Evolutionary conservation across 2,113 vertebrate genomes (phyloP).

Genomic region (Holacanthus passer): DNA sequence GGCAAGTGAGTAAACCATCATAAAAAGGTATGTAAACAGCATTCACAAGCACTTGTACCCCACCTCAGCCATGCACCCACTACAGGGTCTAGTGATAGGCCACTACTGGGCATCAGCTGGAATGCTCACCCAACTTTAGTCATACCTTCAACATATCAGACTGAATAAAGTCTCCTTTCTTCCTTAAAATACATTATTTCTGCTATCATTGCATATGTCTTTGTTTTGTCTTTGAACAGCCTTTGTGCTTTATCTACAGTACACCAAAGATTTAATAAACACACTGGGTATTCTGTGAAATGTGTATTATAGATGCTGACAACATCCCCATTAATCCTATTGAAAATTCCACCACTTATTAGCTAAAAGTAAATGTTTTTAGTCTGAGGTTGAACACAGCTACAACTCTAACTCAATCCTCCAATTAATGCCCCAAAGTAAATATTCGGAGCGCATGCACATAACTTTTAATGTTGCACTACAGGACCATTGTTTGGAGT

Average conservation of each 20-base stretch:
- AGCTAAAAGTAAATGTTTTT: background rate
- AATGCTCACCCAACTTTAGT: background rate
- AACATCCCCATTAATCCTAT: background rate
- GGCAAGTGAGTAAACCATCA: too few relatives aligned
- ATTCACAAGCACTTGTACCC: too few relatives aligned
- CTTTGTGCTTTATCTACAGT: background rate
- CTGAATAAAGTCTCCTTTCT: too few relatives aligned
- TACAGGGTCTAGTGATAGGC: too few relatives aligned
- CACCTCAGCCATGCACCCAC: too few relatives aligned
- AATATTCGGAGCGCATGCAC: slow-evolving; percentile 5
- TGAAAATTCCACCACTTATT: background rate
- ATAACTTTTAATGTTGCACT: background rate
- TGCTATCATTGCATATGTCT: background rate
- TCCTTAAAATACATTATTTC: background rate
- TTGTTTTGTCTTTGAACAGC: background rate
- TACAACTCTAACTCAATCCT: slow-evolving; percentile 1
- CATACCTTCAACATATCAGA: too few relatives aligned
- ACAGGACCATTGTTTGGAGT: background rate
- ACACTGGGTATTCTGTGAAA: background rate
- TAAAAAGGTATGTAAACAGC: too few relatives aligned
- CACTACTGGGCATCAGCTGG: too few relatives aligned
- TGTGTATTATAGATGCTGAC: background rate
- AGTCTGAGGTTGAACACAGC: background rate
- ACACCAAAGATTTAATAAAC: too few relatives aligned
- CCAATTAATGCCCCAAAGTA: slow-evolving; percentile 7